phyloP scores from a whole-genome alignment of 1,140 invertebrate species.

The Plutomurus gul region DNA sequence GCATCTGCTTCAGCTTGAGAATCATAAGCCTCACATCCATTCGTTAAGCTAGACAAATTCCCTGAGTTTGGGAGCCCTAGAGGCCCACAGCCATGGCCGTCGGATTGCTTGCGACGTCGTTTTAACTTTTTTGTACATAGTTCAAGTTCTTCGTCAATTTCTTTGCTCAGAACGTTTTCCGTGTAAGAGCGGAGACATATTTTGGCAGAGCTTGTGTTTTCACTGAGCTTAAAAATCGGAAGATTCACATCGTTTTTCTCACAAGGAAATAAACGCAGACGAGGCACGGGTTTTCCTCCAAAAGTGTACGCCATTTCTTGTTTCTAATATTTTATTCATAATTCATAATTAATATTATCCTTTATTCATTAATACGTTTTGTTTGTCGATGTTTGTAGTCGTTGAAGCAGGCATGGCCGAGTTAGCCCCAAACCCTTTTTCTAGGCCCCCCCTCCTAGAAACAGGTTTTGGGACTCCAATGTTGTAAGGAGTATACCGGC shows the following conservation, averaged over 20 bases:
- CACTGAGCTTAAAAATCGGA: slow-evolving; percentile 47
- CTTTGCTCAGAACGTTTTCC: slow-evolving; percentile 40
- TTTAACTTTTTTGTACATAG: slow-evolving; percentile 35
- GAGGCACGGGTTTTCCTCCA: slow-evolving; percentile 38
- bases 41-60: background rate
- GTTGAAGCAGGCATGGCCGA: no score
- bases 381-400: no score
- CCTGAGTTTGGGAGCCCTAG: background rate
- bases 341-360: no score
- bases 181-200: slow-evolving; percentile 46
- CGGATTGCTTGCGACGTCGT: slow-evolving; percentile 35
- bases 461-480: no score
- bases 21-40: slow-evolving; percentile 25
- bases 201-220: slow-evolving; percentile 48
- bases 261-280: slow-evolving; percentile 44
- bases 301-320: slow-evolving; percentile 47
- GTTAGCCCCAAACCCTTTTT: no score
- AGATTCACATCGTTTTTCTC: slow-evolving; percentile 29
- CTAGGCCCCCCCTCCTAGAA: no score
- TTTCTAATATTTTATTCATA: no score
- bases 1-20: slow-evolving; percentile 39
- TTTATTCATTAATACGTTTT: no score
- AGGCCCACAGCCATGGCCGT: background rate
- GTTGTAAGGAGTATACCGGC: no score
- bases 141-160: slow-evolving; percentile 14